These are phyloP conservation scores for Hesperophylax magnus DNA, from an alignment of 1,140 invertebrate species.

Conservation along the genomic window DNA sequence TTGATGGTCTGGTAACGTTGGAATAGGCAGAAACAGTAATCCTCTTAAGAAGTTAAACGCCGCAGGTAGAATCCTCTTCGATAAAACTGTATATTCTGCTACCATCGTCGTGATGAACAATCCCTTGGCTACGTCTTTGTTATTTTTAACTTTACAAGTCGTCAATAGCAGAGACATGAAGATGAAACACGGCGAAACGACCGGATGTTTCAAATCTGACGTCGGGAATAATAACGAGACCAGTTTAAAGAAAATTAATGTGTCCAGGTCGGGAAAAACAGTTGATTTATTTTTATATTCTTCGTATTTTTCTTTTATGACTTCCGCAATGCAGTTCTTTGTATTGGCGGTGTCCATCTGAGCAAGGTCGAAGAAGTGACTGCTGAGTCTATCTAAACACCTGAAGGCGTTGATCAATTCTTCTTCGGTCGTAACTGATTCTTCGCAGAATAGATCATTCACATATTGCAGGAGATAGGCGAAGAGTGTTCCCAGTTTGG, in stretches of 20 bases:
- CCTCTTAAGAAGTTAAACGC: constrained; percentile 83
- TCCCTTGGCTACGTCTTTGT: constrained; percentile 82
- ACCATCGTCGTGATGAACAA: constrained; percentile 82
- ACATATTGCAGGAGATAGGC: constrained; percentile 82
- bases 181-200: constrained; percentile 86
- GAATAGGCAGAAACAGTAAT: constrained; percentile 76
- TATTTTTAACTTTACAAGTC: constrained; percentile 73
- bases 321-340: constrained; percentile 75
- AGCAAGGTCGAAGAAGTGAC: constrained; percentile 81
- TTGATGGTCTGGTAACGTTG: constrained; percentile 70
- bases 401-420: constrained; percentile 73
- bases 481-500: constrained; percentile 81
- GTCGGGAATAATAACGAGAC: constrained; percentile 85
- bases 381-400: constrained; percentile 75
- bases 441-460: constrained; percentile 74
- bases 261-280: constrained; percentile 79
- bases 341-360: constrained; percentile 79
- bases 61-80: constrained; percentile 85
- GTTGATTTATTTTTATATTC: constrained; percentile 76
- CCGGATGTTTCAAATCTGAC: constrained; percentile 89
- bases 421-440: constrained; percentile 67
- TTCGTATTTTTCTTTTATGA: constrained; percentile 83
- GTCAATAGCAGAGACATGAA: constrained; percentile 88
- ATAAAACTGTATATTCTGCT: constrained; percentile 85
- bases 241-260: constrained; percentile 85